Evolutionary conservation across 1,140 invertebrate species (phyloP).

Genomic region (Andricus grossulariae): DNA sequence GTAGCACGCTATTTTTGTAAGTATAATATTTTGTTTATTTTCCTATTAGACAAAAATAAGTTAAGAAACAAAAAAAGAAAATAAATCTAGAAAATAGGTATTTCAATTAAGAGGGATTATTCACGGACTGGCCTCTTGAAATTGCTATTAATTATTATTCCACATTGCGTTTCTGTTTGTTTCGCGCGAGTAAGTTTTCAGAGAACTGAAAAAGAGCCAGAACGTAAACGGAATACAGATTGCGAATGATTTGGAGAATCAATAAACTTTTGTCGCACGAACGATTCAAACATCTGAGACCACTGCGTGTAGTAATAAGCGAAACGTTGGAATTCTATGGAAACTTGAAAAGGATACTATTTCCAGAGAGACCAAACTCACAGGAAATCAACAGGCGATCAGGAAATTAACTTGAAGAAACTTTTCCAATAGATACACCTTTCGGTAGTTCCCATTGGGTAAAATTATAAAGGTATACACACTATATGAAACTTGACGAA

Average conservation of each 20-base stretch:
- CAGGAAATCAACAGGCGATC: conserved; percentile 54
- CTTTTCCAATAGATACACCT: conserved; percentile 49
- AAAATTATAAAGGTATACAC: conserved; percentile 65
- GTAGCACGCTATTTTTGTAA: too few relatives aligned
- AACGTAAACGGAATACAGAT: conserved; percentile 13
- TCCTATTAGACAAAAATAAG: too few relatives aligned
- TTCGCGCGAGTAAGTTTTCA: conserved; percentile 9
- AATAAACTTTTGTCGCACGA: conserved; percentile 31
- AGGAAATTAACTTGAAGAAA: conserved; percentile 54
- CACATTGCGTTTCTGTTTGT: neutral
- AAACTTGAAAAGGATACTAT: conserved; percentile 2
- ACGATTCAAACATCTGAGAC: conserved; percentile 14
- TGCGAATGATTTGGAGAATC: conserved; percentile 23
- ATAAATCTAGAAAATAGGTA: too few relatives aligned
- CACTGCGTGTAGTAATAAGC: conserved; percentile 50
- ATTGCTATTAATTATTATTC: neutral
- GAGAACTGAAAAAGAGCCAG: conserved; percentile 10
- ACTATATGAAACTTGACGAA: conserved; percentile 45
- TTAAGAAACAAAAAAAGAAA: too few relatives aligned
- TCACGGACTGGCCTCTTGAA: too few relatives aligned
- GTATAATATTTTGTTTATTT: too few relatives aligned
- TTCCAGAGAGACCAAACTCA: conserved; percentile 16
- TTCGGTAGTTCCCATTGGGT: conserved; percentile 42
- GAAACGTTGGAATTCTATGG: neutral
- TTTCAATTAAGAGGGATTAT: too few relatives aligned